Evolutionary conservation across 2,797 vertebrate genomes (phyloP).

Genomic region (Otolemur crassicaudatus): DNA sequence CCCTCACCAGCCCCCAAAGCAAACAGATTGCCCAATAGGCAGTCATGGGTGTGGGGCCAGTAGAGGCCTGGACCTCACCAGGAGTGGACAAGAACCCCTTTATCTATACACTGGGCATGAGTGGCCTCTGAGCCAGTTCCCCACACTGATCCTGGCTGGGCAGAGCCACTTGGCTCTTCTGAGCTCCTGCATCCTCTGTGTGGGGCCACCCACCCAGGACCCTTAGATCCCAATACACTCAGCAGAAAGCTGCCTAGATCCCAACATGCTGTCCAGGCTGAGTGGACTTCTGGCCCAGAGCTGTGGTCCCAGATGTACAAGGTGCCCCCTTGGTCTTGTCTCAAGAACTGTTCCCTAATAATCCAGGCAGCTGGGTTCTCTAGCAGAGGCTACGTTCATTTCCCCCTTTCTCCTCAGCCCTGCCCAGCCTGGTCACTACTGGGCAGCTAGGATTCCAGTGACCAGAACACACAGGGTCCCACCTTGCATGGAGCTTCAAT

Average conservation of each 20-base stretch:
- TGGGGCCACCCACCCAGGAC: not conserved
- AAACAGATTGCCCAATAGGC: conserved; percentile 35
- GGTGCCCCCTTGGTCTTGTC: not conserved
- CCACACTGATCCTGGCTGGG: not conserved
- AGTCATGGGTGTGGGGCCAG: not conserved
- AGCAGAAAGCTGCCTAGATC: accelerated
- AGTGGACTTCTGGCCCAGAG: not conserved
- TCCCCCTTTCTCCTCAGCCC: accelerated
- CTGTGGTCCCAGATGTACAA: accelerated
- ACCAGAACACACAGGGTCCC: not conserved
- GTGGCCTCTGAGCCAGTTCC: not conserved
- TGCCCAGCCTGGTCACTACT: accelerated
- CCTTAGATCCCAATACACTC: accelerated
- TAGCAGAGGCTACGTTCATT: not conserved
- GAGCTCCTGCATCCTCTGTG: not conserved
- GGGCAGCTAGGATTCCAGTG: not conserved
- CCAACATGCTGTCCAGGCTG: accelerated
- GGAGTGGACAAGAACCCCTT: conserved; percentile 63
- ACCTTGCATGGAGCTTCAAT: not conserved
- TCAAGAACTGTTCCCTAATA: not conserved
- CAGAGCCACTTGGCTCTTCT: not conserved
- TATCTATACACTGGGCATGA: not conserved
- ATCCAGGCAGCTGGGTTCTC: accelerated
- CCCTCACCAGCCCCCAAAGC: not conserved
- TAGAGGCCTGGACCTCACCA: conserved; percentile 17